Evolutionary conservation across 2,888 invertebrate species (phyloP), one percentile per base, ranked within the genome.

Genomic region (Tanypteryx hageni): DNA sequence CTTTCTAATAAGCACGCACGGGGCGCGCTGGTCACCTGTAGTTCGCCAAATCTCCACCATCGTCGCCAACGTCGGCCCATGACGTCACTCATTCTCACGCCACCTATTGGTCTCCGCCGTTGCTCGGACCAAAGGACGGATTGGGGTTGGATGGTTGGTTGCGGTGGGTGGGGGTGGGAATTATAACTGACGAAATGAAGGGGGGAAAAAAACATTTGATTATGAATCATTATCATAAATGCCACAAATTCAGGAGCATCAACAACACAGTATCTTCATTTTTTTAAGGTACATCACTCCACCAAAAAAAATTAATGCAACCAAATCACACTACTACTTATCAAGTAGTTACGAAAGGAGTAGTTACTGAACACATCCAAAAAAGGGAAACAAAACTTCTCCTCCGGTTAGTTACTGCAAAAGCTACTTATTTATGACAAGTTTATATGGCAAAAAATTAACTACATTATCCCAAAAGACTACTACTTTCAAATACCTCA

Each of bases 61-160:
- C 89, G 89, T 89, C 89, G 89, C 89, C 89, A 89, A 89, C 89
- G 89, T 89, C 89, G 89, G 64, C 64, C 89, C 89, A 89, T 89
- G 89, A 89, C 89, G 89, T 89, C 89, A 68, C 89, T 86, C 82
- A 83, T 83, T 83, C 83, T 83, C 89, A 89, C 89, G 89, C 89
- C 89, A 89, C 89, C 89, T 89, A 89, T 89, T 89, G 89, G 89
- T 89, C 61, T 89, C 89, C 89, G 64, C 89, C 89, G 89, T 44
- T 83, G 83, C 83, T 83, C 83, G 83, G 89, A 89, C 89, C 89
- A 89, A 89, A 64, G 86, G 61, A 86, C 27, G 8, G 86, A 31
- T 16, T 10, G 64, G 13, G 61, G 9, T 13, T 83, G 83, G 56
- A 10, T 83, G 83, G 56, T 83, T 18, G 83, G 83, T n/a, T 83